These are phyloP conservation scores for Cercopithecus mona DNA, from an alignment of 2,113 vertebrate genomes.

Conservation along the genomic window DNA sequence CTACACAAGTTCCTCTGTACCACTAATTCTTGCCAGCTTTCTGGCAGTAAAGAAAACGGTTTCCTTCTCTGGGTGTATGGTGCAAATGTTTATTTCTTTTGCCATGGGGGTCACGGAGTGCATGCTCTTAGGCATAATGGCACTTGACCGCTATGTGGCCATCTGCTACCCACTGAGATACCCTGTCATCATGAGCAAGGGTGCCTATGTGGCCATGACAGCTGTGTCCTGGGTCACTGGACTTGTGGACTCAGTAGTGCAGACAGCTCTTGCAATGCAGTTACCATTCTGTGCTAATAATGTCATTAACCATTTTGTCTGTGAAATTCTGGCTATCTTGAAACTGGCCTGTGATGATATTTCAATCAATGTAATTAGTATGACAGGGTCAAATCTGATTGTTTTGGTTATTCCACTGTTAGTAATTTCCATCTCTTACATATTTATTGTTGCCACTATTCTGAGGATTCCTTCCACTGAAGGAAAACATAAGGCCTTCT, in stretches of 20 bases:
- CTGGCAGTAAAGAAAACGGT: constrained; percentile 63
- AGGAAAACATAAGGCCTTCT: constrained; percentile 71
- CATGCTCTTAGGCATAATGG: constrained; percentile 74
- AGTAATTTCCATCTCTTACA: constrained; percentile 65
- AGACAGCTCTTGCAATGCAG: constrained; percentile 51
- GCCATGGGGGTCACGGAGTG: constrained; percentile 65
- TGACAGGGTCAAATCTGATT: constrained; percentile 63
- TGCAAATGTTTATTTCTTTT: constrained; percentile 76
- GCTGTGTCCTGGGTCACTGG: constrained; percentile 51
- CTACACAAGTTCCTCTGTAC: constrained; percentile 70
- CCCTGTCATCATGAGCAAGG: constrained; percentile 63
- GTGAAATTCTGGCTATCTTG: constrained; percentile 73
- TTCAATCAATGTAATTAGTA: constrained; percentile 67
- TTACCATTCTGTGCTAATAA: constrained; percentile 69
- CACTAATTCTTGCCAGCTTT: constrained; percentile 67
- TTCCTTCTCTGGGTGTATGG: constrained; percentile 66
- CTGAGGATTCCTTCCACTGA: constrained; percentile 60
- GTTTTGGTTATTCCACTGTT: constrained; percentile 55
- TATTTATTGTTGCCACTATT: constrained; percentile 64
- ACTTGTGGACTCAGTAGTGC: constrained; percentile 46
- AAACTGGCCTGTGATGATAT: constrained; percentile 72
- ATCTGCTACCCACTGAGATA: constrained; percentile 78
- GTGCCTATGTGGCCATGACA: constrained; percentile 55
- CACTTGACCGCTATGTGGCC: constrained; percentile 72
- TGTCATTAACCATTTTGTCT: constrained; percentile 68